Evolutionary conservation across 2,888 invertebrate genomes (phyloP), one percentile per base, ranked within the genome.

Genomic region (Dolomedes plantarius): DNA sequence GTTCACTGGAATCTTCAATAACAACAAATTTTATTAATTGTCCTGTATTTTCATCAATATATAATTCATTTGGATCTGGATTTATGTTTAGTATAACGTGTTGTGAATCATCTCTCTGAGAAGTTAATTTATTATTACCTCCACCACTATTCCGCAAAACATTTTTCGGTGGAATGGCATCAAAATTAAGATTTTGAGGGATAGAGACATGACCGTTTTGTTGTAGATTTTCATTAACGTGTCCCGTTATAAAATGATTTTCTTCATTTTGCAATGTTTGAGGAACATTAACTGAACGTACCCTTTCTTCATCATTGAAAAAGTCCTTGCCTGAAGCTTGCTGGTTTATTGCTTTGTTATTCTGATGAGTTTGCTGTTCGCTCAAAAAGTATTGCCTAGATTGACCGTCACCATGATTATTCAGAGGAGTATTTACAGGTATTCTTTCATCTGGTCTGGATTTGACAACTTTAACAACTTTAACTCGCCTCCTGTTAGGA

Each of bases 351-450:
- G 31, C 50, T 23, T 67, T 31, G 16, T 76, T 68, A 16, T 23
- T 68, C 0, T 13, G 3, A 29, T 19, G 13, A 29, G 29, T 65
- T 3, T 39, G 36, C 23, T 72, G 75, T 3, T 46, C 69, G 16
- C 32, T 76, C 16, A 68, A 11, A 23, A 73, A 73, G 19, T 72
- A 85, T 16, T 77, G 77, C 2, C 67, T 68, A 0, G 77, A 73
- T 28, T 73, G n/a, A 19, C 73, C 77, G 56, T 85, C 67, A 7
- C 67, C 73, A 39, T 85, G 77, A 19, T 83, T 50, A n/a, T 73
- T 67, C n/a, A 65, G 32, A 3, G 1, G 19, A 23, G 56, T 11
- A 6, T 56, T 5, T 6, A 1, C 11, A 19, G 56, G 23, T 56
- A 23, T 23, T 56, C 23, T 2, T 6, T 23, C 11, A 1, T 56